Conservation (phyloP, 2,113 vertebrate species). For the Circaetus gallicus region DNA sequence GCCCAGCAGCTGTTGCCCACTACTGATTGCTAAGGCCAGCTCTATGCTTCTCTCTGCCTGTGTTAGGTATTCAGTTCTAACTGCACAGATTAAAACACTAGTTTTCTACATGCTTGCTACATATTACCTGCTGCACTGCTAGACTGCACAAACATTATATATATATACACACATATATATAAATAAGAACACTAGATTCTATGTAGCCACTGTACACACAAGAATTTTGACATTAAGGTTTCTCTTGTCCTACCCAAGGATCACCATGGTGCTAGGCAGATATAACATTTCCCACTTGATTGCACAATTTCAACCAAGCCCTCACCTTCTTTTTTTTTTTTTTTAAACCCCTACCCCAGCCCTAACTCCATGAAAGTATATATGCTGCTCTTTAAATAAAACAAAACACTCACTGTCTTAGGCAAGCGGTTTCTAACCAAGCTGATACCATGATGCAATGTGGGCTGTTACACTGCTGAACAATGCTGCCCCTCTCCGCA, state of each 20-base stretch:
- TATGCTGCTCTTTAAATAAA: constrained; percentile 6
- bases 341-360: background rate
- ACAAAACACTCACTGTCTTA: background rate
- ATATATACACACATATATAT: fast-evolving
- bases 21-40: background rate
- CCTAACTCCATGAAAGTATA: background rate
- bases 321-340: background rate
- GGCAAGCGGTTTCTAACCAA: background rate
- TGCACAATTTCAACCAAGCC: background rate
- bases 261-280: background rate
- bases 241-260: background rate
- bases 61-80: background rate
- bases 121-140: background rate
- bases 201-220: background rate
- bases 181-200: background rate
- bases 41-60: background rate
- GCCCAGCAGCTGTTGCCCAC: background rate
- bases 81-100: background rate
- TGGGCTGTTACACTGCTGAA: background rate
- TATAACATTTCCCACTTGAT: constrained; percentile 31
- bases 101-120: background rate
- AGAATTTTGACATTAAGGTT: background rate
- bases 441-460: background rate
- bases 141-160: background rate
- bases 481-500: background rate